Percentiles rank a stretch among this genome's conserved stretches.
Evolutionary conservation across 1,140 invertebrate genomes (phyloP).

Genomic region (Lepeophtheirus salmonis): DNA sequence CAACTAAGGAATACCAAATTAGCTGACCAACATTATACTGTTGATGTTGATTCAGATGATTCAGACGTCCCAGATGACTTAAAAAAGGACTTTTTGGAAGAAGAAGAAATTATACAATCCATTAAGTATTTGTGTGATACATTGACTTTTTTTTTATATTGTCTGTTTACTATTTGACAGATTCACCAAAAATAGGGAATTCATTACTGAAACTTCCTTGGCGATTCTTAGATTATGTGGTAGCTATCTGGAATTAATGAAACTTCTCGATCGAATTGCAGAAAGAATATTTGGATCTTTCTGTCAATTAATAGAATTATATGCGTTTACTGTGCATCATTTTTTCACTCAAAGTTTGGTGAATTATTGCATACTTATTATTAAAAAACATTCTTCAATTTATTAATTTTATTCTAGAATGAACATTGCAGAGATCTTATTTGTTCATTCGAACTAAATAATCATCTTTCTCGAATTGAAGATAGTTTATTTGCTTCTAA

Average conservation of each 20-base stretch:
- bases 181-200: not conserved
- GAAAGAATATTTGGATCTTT: slow-evolving; percentile 73
- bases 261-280: slow-evolving; percentile 69
- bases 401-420: not conserved
- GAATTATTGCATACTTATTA: slow-evolving; percentile 14
- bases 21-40: not conserved
- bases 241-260: slow-evolving; percentile 72
- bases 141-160: not conserved
- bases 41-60: not conserved
- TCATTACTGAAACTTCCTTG: slow-evolving; percentile 77
- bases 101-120: not conserved
- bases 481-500: slow-evolving; percentile 31
- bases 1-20: too few species aligned
- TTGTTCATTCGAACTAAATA: not conserved
- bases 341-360: slow-evolving; percentile 63
- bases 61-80: not conserved
- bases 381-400: not conserved
- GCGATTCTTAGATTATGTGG: slow-evolving; percentile 81
- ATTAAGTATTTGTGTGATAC: too few species aligned
- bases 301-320: slow-evolving; percentile 86
- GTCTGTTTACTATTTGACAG: not conserved
- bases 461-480: not conserved
- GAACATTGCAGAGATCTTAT: not conserved
- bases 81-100: not conserved
- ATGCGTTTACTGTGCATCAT: slow-evolving; percentile 70